A percentile compares a stretch with the other conserved stretches of the same genome.
phyloP scores from a whole-genome alignment of 2,113 vertebrate species.

The Syngnathus typhle region DNA sequence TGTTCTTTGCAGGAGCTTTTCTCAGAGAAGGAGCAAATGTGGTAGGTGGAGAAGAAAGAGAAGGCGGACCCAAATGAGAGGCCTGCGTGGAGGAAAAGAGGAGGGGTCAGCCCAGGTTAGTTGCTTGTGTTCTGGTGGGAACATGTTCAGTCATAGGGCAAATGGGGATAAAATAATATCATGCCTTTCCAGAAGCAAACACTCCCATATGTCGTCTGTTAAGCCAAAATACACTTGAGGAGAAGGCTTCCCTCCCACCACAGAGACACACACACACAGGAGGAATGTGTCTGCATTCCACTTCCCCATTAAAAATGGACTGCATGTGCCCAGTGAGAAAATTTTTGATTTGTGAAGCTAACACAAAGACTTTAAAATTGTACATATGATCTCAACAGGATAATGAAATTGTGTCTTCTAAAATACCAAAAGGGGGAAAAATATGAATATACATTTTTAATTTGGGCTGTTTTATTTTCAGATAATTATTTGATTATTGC shows the following conservation, averaged over 20 bases:
- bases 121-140: conserved; percentile 25
- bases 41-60: neutral
- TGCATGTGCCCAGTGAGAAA: neutral
- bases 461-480: no score
- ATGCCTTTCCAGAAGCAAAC: conserved; percentile 42
- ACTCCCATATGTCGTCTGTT: conserved; percentile 41
- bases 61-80: conserved; percentile 19
- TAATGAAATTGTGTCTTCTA: no score
- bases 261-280: conserved; percentile 1
- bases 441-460: no score
- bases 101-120: conserved; percentile 4
- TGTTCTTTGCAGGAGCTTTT: neutral
- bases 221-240: conserved; percentile 46
- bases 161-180: conserved; percentile 20
- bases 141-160: conserved; percentile 27
- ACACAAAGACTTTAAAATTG: no score
- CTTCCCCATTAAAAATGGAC: neutral
- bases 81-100: conserved; percentile 14
- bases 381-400: no score
- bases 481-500: no score
- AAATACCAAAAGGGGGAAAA: no score
- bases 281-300: conserved; percentile 2
- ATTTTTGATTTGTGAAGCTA: no score
- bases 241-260: conserved; percentile 41
- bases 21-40: neutral